Conservation (phyloP, 2,888 invertebrate species). For the Xestoiulus laeticollis region DNA sequence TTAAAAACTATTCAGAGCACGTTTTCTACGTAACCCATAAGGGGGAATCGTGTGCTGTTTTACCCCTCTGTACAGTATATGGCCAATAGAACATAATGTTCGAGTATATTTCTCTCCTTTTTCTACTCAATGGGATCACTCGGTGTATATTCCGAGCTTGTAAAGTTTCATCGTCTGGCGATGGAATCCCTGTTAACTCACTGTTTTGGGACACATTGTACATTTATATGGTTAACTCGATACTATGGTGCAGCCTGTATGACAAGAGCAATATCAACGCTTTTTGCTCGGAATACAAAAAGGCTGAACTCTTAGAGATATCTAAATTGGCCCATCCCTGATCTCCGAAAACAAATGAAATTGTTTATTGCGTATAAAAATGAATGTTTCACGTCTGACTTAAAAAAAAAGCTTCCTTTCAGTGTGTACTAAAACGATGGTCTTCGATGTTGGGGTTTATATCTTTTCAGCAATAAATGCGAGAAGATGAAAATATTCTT, state of each 20-base stretch:
- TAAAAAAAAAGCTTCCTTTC: not conserved
- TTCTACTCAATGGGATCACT: not conserved
- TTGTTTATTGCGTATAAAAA: slow-evolving; percentile 12
- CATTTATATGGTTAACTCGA: slow-evolving; percentile 30
- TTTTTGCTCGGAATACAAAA: slow-evolving; percentile 30
- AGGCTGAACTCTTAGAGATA: not conserved
- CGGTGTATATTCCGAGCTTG: not conserved
- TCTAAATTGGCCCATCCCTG: not conserved
- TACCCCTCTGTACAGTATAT: not conserved
- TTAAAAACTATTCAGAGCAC: not conserved
- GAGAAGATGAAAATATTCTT: not conserved
- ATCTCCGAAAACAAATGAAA: slow-evolving; percentile 17
- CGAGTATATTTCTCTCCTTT: not conserved
- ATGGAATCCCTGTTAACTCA: slow-evolving; percentile 29
- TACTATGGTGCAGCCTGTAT: not conserved
- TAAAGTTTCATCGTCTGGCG: not conserved
- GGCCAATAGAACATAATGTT: slow-evolving; percentile 15
- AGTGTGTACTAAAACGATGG: not conserved
- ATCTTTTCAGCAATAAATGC: not conserved
- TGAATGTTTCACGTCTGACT: slow-evolving; percentile 21
- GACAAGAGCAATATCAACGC: not conserved
- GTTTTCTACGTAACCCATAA: not conserved
- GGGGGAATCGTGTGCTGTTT: not conserved
- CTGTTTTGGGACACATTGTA: slow-evolving; percentile 21
- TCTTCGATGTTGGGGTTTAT: not conserved